Evolutionary conservation across 2,797 vertebrate species (phyloP).

Genomic region (Hapalemur alaotrensis): DNA sequence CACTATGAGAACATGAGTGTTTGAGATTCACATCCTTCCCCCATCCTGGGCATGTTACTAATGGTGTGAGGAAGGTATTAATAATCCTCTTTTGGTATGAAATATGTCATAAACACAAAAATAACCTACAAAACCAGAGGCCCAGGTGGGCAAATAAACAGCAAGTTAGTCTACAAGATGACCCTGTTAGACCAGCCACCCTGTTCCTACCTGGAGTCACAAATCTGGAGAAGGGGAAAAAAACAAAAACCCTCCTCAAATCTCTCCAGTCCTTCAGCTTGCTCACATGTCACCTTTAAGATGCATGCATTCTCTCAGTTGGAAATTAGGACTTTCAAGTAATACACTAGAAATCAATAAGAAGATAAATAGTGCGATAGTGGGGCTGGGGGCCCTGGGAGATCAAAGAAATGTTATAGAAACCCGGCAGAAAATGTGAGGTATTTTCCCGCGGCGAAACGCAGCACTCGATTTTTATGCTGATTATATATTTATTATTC

Average conservation of each 20-base stretch:
- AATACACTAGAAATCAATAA: not conserved
- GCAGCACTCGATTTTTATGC: not conserved
- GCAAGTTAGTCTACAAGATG: not conserved
- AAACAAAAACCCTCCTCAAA: not conserved
- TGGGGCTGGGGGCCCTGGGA: not conserved
- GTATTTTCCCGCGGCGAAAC: not conserved
- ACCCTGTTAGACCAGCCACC: not conserved
- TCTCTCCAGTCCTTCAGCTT: not conserved
- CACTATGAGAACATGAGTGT: not conserved
- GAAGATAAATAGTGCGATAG: not conserved
- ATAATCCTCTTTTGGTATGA: not conserved
- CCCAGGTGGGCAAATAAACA: not conserved
- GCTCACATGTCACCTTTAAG: not conserved
- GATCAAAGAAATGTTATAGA: not conserved
- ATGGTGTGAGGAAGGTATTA: not conserved
- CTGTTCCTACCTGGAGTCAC: not conserved
- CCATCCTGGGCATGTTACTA: not conserved
- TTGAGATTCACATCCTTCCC: rapidly evolving
- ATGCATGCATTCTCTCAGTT: not conserved
- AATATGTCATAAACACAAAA: not conserved
- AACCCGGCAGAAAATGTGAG: not conserved
- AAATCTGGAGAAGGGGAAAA: not conserved
- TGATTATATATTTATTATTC: not conserved
- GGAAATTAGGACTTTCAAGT: constrained; percentile 35
- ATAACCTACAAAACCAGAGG: not conserved